phyloP scores from a whole-genome alignment of 2,888 invertebrate species.

The Meganola albula region DNA sequence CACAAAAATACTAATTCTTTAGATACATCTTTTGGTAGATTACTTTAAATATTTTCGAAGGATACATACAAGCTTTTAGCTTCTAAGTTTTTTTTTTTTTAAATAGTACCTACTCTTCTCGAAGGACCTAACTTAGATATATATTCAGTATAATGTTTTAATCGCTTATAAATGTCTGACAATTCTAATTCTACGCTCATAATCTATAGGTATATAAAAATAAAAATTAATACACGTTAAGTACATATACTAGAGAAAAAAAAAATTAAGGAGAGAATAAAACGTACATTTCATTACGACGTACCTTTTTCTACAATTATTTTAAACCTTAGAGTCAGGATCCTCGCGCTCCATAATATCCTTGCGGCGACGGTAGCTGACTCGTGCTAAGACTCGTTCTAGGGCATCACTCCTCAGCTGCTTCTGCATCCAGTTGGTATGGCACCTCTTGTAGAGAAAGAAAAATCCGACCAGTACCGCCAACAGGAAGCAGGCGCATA shows the following conservation, averaged over 20 bases:
- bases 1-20: not conserved
- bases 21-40: not conserved
- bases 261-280: not conserved
- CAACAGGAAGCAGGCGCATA: not conserved
- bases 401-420: not conserved
- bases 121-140: not conserved
- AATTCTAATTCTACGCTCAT: not conserved
- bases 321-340: not conserved
- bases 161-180: not conserved
- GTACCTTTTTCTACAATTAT: not conserved
- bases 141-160: not conserved
- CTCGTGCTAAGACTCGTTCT: not conserved
- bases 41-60: not conserved
- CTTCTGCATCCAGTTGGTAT: not conserved
- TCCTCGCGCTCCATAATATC: not conserved
- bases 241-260: not conserved
- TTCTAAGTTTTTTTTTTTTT: not conserved
- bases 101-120: not conserved
- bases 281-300: not conserved
- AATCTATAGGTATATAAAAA: not conserved
- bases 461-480: not conserved
- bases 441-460: not conserved
- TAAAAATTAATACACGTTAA: not conserved
- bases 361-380: not conserved
- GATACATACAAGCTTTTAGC: not conserved